Conservation (phyloP, 2,113 vertebrate species). For the Sylvietta virens region DNA sequence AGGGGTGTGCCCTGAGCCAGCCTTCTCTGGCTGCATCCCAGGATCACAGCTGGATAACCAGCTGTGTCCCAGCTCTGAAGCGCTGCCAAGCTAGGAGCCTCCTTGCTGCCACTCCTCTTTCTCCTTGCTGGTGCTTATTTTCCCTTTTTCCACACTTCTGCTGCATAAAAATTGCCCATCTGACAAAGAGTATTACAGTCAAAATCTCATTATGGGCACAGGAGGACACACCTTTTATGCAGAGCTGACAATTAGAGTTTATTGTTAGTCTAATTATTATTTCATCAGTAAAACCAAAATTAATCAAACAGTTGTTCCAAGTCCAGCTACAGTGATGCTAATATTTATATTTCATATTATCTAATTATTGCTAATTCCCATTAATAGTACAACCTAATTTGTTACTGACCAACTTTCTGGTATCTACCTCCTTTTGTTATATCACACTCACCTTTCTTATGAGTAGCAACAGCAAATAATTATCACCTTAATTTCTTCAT, state of each 20-base stretch:
- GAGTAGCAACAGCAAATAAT: background rate
- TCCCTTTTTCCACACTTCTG: background rate
- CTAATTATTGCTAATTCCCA: background rate
- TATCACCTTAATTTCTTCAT: background rate
- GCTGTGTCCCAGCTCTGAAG: conserved; percentile 23
- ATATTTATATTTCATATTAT: background rate
- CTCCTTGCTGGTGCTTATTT: conserved; percentile 16
- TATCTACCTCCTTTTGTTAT: background rate
- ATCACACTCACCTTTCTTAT: background rate
- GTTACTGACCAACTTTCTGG: background rate
- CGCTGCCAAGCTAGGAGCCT: background rate
- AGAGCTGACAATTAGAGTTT: background rate
- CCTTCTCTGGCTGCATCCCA: background rate
- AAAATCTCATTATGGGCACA: background rate
- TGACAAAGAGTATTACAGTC: conserved; percentile 4
- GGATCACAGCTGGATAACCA: conserved; percentile 41
- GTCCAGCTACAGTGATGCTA: background rate
- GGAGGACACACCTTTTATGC: background rate
- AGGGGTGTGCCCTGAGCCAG: background rate
- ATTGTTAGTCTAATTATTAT: conserved; percentile 1
- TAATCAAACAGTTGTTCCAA: background rate
- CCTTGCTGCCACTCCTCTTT: background rate
- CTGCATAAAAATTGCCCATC: background rate
- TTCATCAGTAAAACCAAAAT: background rate
- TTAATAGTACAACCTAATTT: background rate